A percentile compares a stretch with the other conserved stretches of the same genome.
These are phyloP conservation scores for Artemisiospiza belli DNA, from an alignment of 2,113 vertebrate genomes.

Conservation along the genomic window DNA sequence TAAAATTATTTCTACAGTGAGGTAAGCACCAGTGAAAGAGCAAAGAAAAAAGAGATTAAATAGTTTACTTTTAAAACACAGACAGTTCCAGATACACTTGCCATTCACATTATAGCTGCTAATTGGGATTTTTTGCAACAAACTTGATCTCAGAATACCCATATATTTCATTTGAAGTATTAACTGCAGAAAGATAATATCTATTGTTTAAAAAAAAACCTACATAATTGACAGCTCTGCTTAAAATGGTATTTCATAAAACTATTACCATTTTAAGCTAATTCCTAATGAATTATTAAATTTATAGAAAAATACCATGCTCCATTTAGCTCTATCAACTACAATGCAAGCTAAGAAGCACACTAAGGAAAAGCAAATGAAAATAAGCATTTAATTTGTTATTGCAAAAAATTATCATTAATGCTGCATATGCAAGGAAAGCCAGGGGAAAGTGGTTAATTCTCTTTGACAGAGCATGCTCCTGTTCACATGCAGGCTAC, in stretches of 20 bases:
- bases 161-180: neutral
- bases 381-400: constrained; percentile 3
- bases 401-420: neutral
- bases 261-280: constrained; percentile 4
- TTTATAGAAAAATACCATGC: neutral
- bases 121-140: neutral
- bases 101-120: constrained; percentile 2
- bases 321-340: constrained; percentile 21
- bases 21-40: neutral
- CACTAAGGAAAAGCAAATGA: constrained; percentile 37
- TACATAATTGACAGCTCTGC: neutral
- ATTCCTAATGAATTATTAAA: neutral
- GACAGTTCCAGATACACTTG: neutral
- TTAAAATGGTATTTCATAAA: constrained; percentile 12
- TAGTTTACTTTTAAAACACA: neutral
- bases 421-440: neutral
- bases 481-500: constrained; percentile 78
- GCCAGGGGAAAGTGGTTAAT: constrained; percentile 41
- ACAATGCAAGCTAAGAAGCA: constrained; percentile 38
- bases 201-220: neutral
- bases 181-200: neutral
- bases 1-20: neutral
- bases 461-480: constrained; percentile 86
- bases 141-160: neutral
- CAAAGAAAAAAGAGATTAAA: neutral